phyloP scores from a whole-genome alignment of 1,140 invertebrate species.

The Lordiphosa mommai region DNA sequence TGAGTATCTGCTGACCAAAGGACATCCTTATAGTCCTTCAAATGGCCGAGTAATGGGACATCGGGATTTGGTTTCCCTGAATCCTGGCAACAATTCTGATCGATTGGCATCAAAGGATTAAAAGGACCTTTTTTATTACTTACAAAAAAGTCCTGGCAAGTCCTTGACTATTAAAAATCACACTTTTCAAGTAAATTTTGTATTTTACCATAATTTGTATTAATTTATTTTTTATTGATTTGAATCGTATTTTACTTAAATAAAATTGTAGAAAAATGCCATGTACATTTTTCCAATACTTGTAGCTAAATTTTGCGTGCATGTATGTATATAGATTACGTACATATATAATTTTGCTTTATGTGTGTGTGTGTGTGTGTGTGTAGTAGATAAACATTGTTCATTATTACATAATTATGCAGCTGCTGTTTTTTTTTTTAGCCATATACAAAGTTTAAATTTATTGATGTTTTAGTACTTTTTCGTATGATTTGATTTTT shows the following conservation, averaged over 20 bases:
- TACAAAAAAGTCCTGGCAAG: neutral
- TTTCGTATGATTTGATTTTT: constrained; percentile 61
- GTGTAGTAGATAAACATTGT: constrained; percentile 3
- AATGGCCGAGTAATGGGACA: no score
- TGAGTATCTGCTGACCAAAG: no score
- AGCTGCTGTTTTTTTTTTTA: constrained; percentile 12
- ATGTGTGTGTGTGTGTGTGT: neutral
- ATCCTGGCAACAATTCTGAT: neutral
- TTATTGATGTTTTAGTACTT: constrained; percentile 56
- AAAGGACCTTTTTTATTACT: neutral
- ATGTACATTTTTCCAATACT: constrained; percentile 65
- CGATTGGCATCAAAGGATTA: neutral
- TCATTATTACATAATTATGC: constrained; percentile 1
- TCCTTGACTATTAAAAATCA: neutral
- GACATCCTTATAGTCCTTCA: no score
- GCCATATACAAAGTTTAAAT: constrained; percentile 50
- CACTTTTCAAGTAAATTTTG: no score
- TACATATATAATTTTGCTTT: constrained; percentile 22
- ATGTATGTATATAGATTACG: constrained; percentile 26
- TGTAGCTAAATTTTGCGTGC: constrained; percentile 59
- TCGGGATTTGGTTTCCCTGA: neutral
- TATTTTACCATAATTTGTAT: neutral
- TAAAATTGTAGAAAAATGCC: neutral
- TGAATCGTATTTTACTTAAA: neutral
- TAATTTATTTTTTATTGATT: constrained; percentile 4